Base-by-base conservation (phyloP, 2,888 invertebrate species). In the Rambutsinella grinnellia region DNA sequence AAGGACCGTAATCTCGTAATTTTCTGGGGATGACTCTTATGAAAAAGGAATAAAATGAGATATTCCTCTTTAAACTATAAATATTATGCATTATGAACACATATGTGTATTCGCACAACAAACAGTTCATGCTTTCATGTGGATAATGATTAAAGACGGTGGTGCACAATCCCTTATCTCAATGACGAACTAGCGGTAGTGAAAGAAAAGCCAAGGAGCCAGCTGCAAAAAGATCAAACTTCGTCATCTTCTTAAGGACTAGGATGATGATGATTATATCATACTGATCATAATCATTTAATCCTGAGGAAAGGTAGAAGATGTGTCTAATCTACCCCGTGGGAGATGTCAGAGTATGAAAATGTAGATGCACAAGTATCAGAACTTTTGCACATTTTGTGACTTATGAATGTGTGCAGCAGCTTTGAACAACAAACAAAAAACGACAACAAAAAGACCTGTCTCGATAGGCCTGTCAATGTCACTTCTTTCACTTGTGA, bases 381-480 rank as follows among this genome's bases (percentile, higher is more conserved):
- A 36, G 13, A 8, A 13, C 36, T 36, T 36, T 5, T 8, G 36
- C 36, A 68, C 57, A 57, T 72, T 62, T 75, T 65, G 75, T 75
- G 75, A 68, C 75, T 75, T 75, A 68, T 68, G 75, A 75, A 67
- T 62, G 61, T 66, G 60, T 65, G 66, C 51, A 66, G 49, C 56
- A 75, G 68, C 56, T 56, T 57, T 27, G 57, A 57, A 51, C 47
- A 68, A 56, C 61, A 75, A 58, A 26, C 49, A 75, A 75, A 61
- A 56, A 66, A 54, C 62, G n/a, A 57, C 62, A 58, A 23, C 36
- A 51, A 26, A 63, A 65, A 65, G 65, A 46, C 26, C 56, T 65
- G 24, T 65, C 72, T 62, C 27, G 75, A 75, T 75, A 75, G 66
- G 67, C 47, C 62, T 62, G 67, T 75, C 75, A 75, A 68, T 75